A percentile compares a stretch with the other conserved stretches of the same genome.
Conservation (phyloP, 2,113 vertebrate genomes). For the Orcinus orca region DNA sequence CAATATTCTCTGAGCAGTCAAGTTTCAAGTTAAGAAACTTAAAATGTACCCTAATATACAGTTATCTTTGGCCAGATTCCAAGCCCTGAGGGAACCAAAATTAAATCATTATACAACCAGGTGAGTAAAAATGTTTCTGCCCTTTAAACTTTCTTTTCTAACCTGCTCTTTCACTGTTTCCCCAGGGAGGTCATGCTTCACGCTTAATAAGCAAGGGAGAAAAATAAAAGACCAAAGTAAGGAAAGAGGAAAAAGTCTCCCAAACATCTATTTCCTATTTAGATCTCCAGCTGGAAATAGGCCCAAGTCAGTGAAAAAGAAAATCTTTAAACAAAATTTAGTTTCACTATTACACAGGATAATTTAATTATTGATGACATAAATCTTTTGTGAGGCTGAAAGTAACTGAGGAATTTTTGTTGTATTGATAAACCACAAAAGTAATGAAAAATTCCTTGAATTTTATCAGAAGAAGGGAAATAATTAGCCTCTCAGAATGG, state of each 20-base stretch:
- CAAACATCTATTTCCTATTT: background rate
- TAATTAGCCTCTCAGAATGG: background rate
- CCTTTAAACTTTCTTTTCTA: conserved; percentile 1
- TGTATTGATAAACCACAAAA: background rate
- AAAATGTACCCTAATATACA: background rate
- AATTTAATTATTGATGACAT: background rate
- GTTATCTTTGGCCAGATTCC: background rate
- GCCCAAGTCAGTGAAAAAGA: background rate
- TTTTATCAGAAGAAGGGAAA: background rate
- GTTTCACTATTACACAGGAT: background rate
- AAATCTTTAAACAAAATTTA: background rate
- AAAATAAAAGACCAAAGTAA: background rate
- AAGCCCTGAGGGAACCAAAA: background rate
- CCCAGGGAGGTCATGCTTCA: background rate
- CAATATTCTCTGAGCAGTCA: background rate
- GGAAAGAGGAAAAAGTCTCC: background rate
- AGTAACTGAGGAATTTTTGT: background rate
- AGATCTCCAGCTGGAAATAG: background rate
- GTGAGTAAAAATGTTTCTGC: background rate
- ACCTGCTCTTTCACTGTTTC: background rate
- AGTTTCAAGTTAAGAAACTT: conserved; percentile 7
- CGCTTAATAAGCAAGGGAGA: background rate
- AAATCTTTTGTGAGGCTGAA: background rate
- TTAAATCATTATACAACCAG: background rate
- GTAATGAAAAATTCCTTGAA: background rate